phyloP scores from a whole-genome alignment of 1,140 invertebrate species.

The Euglossa dilemma region DNA sequence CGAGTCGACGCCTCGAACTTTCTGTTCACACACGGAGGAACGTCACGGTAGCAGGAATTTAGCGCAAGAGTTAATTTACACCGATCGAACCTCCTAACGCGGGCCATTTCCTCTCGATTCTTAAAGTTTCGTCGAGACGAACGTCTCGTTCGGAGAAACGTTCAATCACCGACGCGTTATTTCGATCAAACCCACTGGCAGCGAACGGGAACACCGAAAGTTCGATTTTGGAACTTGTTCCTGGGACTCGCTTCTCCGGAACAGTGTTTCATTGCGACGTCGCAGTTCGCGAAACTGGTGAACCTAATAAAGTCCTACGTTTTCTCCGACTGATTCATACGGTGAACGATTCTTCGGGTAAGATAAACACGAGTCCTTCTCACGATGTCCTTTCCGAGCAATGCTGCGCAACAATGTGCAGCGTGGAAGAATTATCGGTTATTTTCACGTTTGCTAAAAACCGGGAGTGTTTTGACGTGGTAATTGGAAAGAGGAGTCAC shows the following conservation, averaged over 20 bases:
- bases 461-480: too few relatives aligned
- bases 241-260: not conserved
- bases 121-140: too few relatives aligned
- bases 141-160: too few relatives aligned
- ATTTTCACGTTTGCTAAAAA: too few relatives aligned
- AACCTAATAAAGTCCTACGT: slow-evolving; percentile 20
- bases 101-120: too few relatives aligned
- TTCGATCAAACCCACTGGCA: not conserved
- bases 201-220: not conserved
- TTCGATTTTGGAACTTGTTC: not conserved
- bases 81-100: too few relatives aligned
- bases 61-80: too few relatives aligned
- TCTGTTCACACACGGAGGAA: too few relatives aligned
- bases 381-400: not conserved
- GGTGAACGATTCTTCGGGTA: not conserved
- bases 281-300: not conserved
- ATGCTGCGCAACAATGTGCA: not conserved
- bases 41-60: too few relatives aligned
- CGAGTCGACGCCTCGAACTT: too few relatives aligned
- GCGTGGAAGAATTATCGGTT: not conserved
- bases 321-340: slow-evolving; percentile 7
- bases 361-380: slow-evolving; percentile 13
- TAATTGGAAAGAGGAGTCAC: too few relatives aligned
- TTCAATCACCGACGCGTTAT: not conserved
- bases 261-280: not conserved